These are phyloP conservation scores for Trichonephila clavata DNA, from an alignment of 1,140 invertebrate genomes.

Conservation along the genomic window DNA sequence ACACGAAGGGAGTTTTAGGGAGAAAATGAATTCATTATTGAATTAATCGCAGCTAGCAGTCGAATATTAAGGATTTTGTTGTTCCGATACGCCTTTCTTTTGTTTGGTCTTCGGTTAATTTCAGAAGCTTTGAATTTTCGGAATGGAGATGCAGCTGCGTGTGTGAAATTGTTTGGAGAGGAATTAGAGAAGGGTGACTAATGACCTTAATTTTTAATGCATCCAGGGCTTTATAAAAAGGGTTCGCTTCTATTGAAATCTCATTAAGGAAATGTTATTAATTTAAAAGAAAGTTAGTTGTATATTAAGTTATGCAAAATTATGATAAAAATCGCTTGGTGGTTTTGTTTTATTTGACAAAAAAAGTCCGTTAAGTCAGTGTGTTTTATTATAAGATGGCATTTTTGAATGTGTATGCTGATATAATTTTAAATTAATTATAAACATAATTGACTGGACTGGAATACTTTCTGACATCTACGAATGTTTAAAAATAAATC, in stretches of 20 bases:
- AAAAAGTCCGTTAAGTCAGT: no score
- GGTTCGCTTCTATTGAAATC: not conserved
- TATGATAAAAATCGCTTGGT: no score
- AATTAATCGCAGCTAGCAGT: constrained; percentile 17
- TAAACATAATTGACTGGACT: no score
- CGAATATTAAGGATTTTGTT: constrained; percentile 21
- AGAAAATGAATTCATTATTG: constrained; percentile 51
- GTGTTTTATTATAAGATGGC: no score
- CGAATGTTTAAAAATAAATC: no score
- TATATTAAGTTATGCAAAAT: no score
- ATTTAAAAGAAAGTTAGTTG: not conserved
- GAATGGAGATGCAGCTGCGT: not conserved
- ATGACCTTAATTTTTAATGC: constrained; percentile 22
- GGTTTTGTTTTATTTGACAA: no score
- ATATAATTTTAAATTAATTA: no score
- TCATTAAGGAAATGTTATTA: not conserved
- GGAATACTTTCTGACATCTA: no score
- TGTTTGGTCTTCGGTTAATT: not conserved
- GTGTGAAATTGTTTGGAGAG: not conserved
- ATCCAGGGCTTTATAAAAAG: not conserved
- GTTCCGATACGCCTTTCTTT: constrained; percentile 18
- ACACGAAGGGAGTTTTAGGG: constrained; percentile 12
- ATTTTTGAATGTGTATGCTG: no score
- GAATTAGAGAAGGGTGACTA: not conserved
- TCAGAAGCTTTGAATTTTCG: not conserved